Base-by-base conservation (phyloP, 2,797 vertebrate species). In the Mergus octosetaceus region DNA sequence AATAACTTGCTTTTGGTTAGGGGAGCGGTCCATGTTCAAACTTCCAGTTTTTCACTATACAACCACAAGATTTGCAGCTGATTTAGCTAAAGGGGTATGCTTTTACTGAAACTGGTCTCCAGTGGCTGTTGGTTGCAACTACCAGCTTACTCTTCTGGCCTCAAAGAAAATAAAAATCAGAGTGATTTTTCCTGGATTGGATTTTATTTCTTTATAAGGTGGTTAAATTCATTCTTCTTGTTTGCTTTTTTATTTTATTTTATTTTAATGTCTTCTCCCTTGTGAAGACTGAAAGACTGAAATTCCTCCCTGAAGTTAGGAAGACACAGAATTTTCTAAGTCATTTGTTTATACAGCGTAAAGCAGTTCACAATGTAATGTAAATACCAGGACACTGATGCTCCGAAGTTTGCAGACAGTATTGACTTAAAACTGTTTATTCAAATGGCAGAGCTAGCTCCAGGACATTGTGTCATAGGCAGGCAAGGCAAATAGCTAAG, bases 261-360 rank as follows among this genome's bases (percentile, higher is more conserved):
- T 49, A 49, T 22, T 47, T 13, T 7, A 51, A 30, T 62, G 45
- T 64, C 30, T 65, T n/a, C 5, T 72, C 24, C 27, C 20, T 45
- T 85, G 18, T 5, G 19, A n/a, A 91, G 32, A 13, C 47, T 70
- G 47, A 69, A 87, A 85, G 76, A 79, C 65, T 83, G 39, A 80
- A 84, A 92, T 92, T 91, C 71, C 22, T 90, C 36, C 83, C 54
- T 85, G 36, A 85, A 85, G 39, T 77, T 0, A 89, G 51, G 43
- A 90, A 81, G 62, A 68, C 41, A 64, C 64, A 53, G 45, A 85
- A 75, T 30, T 32, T 87, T 78, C 30, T 20, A 83, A 88, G 77
- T 74, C 8, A 82, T 69, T 89, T 91, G 71, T 91, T 95, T 95
- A 53, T 85, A 73, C 57, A 62, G 2, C 38, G 49, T 64, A 91